A percentile compares a stretch with the other conserved stretches of the same genome.
Evolutionary conservation across 1,140 invertebrate species (phyloP).

Genomic region (Acromyrmex heyeri): DNA sequence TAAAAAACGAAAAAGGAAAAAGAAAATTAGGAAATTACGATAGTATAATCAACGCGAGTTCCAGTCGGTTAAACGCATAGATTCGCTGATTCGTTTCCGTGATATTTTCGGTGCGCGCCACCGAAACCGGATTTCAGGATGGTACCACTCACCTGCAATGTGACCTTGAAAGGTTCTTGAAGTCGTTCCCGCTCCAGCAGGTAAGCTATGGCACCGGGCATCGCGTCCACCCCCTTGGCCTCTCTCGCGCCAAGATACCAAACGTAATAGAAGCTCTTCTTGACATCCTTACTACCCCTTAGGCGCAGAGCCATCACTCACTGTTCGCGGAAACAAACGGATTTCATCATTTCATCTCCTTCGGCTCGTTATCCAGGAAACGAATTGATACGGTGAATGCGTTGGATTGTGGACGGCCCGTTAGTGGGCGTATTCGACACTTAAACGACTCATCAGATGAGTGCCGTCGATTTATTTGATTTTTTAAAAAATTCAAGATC

Average conservation of each 20-base stretch:
- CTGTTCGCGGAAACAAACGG: slow-evolving; percentile 69
- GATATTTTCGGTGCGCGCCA: slow-evolving; percentile 66
- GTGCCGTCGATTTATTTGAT: slow-evolving; percentile 1
- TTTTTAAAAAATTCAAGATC: not conserved
- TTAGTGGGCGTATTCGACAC: slow-evolving; percentile 35
- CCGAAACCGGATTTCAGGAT: slow-evolving; percentile 76
- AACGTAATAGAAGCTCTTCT: slow-evolving; percentile 98
- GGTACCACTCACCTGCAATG: slow-evolving; percentile 88
- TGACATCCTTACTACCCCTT: slow-evolving; percentile 93
- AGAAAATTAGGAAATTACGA: not conserved
- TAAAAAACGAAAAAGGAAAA: not conserved
- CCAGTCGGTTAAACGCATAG: not conserved
- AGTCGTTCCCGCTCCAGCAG: slow-evolving; percentile 94
- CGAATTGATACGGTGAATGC: slow-evolving; percentile 37
- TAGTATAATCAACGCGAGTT: not conserved
- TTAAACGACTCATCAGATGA: slow-evolving; percentile 49
- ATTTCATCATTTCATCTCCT: slow-evolving; percentile 30
- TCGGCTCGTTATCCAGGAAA: slow-evolving; percentile 36
- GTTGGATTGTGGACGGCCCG: slow-evolving; percentile 16
- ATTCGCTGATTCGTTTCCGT: slow-evolving; percentile 52
- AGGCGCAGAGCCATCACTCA: slow-evolving; percentile 87
- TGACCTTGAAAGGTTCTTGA: slow-evolving; percentile 96
- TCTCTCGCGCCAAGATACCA: slow-evolving; percentile 99
- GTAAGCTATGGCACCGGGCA: slow-evolving; percentile 94
- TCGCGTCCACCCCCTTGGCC: slow-evolving; percentile 91